Evolutionary conservation across 2,797 vertebrate species (phyloP), one percentile per base, ranked within the genome.

Genomic region (Menidia menidia): DNA sequence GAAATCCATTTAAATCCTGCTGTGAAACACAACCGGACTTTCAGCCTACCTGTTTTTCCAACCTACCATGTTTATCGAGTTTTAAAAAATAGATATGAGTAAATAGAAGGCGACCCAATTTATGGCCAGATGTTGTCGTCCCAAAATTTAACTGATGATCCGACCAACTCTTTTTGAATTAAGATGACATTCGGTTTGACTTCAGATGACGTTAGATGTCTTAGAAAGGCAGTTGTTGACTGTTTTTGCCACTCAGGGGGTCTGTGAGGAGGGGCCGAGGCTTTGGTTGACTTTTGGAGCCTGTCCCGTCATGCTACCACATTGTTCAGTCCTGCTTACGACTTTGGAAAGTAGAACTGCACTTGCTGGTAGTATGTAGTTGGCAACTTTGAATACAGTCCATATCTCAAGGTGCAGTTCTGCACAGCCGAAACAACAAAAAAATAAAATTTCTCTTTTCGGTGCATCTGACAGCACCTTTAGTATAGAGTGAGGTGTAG

Each of bases 391-490:
- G 35, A 63, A 63, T 63, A 63, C 48, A 41, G 60, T 13, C 35
- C 45, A 2, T 18, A 2, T 48, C 16, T 48, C 2, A 48, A 48
- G n/a, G 8, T 9, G 3, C 45, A 9, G 10, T 48, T 18, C 6
- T 4, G 2, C 6, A 42, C 13, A 25, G 0, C 45, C 32, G 13
- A 2, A 18, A 48, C 12, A 35, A 14, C n/a, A 55, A 51, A 45
- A n/a, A 53, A 7, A 64, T 13, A 65, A 19, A 11, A 39, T 30
- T 60, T 87, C 81, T 84, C 87, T 89, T 84, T 84, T 62, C 65
- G 70, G 72, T 88, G 85, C 78, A 84, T 87, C 89, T 89, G 88
- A 88, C 73, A 63, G 69, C 83, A 80, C 84, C 79, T 78, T 62
- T 60, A 51, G 10, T 30, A 45, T 35, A 35, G 62, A 71, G 44